These are phyloP conservation scores for Rhagologus leucostigma DNA, from an alignment of 2,113 vertebrate species.

Conservation along the genomic window DNA sequence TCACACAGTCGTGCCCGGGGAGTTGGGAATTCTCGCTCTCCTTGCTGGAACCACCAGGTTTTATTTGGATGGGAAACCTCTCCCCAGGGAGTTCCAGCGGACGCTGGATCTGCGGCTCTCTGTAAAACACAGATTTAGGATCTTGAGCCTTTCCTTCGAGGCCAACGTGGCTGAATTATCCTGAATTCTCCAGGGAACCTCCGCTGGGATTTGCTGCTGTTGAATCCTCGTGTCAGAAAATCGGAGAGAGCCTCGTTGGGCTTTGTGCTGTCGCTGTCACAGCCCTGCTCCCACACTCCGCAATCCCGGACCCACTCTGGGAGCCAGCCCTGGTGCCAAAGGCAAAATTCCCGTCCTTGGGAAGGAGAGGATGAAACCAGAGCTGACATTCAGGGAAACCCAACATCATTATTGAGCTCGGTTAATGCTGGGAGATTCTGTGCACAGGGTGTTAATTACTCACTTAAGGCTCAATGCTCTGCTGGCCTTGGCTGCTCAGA, in stretches of 20 bases:
- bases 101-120: not conserved
- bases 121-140: not conserved
- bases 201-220: not conserved
- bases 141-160: not conserved
- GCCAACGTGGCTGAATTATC: not conserved
- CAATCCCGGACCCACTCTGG: not conserved
- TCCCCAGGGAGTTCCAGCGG: not conserved
- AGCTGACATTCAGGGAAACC: not conserved
- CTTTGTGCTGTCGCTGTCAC: not conserved
- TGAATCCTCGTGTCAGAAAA: not conserved
- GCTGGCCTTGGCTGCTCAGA: not conserved
- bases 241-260: rapidly evolving
- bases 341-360: not conserved
- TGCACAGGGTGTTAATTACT: not conserved
- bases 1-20: not conserved
- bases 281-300: not conserved
- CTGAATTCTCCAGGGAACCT: not conserved
- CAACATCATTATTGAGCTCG: not conserved
- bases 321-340: not conserved
- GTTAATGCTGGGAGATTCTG: not conserved
- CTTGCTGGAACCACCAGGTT: no score
- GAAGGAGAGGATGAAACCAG: not conserved
- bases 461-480: not conserved
- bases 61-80: not conserved
- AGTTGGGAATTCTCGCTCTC: not conserved